Evolutionary conservation across 2,113 vertebrate genomes (phyloP).

Genomic region (Pangasianodon hypophthalmus): DNA sequence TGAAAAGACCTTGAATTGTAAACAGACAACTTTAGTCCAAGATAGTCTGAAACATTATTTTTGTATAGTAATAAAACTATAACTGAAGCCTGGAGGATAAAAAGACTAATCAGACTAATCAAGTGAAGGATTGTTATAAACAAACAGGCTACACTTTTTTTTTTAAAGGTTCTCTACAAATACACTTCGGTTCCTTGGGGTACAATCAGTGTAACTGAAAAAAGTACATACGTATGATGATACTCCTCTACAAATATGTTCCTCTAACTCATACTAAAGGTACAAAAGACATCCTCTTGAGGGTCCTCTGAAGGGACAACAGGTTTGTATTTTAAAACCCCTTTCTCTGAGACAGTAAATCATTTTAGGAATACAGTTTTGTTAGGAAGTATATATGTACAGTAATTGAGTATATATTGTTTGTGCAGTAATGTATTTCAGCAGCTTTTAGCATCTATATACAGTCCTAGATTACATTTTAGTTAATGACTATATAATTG

Average conservation of each 20-base stretch:
- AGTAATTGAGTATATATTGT: not conserved
- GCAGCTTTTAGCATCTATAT: not conserved
- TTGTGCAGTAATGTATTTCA: not conserved
- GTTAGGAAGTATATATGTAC: not conserved
- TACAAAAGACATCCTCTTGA: not conserved
- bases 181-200: not conserved
- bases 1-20: slow-evolving; percentile 4
- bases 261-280: not conserved
- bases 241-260: not conserved
- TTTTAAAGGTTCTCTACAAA: not conserved
- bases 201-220: not conserved
- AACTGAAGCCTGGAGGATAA: not conserved
- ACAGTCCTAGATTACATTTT: not conserved
- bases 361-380: not conserved
- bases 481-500: not conserved
- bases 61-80: not conserved
- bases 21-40: not conserved
- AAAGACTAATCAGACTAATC: not conserved
- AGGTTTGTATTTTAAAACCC: not conserved
- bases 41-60: not conserved
- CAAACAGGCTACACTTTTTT: not conserved
- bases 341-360: not conserved
- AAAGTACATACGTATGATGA: not conserved
- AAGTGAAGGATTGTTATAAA: not conserved
- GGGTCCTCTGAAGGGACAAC: not conserved